phyloP scores from a whole-genome alignment of 2,113 vertebrate genomes.

The Eonycteris spelaea region DNA sequence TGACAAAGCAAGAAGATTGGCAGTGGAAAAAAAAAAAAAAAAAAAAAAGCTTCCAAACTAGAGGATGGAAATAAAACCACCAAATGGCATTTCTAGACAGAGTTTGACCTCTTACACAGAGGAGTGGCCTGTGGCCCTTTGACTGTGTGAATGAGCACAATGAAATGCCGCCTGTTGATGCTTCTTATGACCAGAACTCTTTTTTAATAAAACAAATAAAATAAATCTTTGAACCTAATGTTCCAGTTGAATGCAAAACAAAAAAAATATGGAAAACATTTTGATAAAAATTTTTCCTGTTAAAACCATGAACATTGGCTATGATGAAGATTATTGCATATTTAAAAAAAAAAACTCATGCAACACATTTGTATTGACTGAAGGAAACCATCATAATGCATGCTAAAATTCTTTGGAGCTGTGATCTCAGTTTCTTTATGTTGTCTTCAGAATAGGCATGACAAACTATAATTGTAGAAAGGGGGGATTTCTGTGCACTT shows the following conservation, averaged over 20 bases:
- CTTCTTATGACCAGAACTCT: slow-evolving; percentile 86
- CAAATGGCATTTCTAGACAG: slow-evolving; percentile 81
- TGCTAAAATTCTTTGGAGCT: slow-evolving; percentile 88
- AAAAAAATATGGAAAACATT: slow-evolving; percentile 81
- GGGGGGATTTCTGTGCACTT: slow-evolving; percentile 84
- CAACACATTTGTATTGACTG: slow-evolving; percentile 83
- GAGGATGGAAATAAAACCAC: slow-evolving; percentile 69
- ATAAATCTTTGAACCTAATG: slow-evolving; percentile 76
- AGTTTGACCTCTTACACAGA: slow-evolving; percentile 44
- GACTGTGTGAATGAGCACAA: slow-evolving; percentile 87
- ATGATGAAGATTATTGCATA: slow-evolving; percentile 62
- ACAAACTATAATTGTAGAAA: slow-evolving; percentile 86
- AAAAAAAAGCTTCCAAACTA: slow-evolving; percentile 61
- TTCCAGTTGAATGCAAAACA: slow-evolving; percentile 83
- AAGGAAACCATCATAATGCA: slow-evolving; percentile 87
- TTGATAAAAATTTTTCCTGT: slow-evolving; percentile 86
- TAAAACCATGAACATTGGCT: slow-evolving; percentile 82
- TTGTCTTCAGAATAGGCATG: slow-evolving; percentile 88
- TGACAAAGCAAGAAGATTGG: slow-evolving; percentile 62
- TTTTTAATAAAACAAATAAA: slow-evolving; percentile 83
- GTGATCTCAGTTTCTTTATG: slow-evolving; percentile 85
- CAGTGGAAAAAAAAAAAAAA: slow-evolving; percentile 59
- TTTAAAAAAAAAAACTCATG: slow-evolving; percentile 72
- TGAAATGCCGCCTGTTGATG: slow-evolving; percentile 86
- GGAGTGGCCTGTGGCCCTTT: slow-evolving; percentile 79